Conservation (phyloP, 2,888 invertebrate genomes). For the Tortrix viridana region DNA sequence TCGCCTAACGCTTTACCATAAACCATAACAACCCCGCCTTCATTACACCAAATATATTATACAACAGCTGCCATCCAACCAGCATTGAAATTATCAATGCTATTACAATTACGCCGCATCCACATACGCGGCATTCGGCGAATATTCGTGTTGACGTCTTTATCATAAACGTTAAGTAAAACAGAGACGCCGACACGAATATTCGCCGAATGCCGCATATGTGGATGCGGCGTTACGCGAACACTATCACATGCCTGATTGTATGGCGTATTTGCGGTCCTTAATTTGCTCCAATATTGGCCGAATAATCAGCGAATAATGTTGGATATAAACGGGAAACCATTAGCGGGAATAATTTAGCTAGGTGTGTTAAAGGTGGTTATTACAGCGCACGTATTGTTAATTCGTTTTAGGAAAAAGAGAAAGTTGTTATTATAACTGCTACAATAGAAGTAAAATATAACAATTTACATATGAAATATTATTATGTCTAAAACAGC, state of each 20-base stretch:
- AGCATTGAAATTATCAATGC: slow-evolving; percentile 1
- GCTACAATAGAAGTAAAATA: no score
- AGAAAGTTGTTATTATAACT: no score
- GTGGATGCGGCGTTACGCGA: slow-evolving; percentile 3
- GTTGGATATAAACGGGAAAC: slow-evolving; percentile 8
- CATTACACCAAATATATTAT: slow-evolving; percentile 1
- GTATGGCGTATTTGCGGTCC: slow-evolving; percentile 26
- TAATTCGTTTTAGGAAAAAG: slow-evolving; percentile 4
- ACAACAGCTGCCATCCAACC: slow-evolving; percentile 3
- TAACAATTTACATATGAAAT: no score
- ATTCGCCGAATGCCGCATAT: no score
- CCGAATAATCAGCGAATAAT: slow-evolving; percentile 21
- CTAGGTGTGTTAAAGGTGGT: slow-evolving; percentile 13
- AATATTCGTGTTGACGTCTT: no score
- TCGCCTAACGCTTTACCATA: background rate
- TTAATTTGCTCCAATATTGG: slow-evolving; percentile 34
- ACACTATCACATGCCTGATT: slow-evolving; percentile 26
- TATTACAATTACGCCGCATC: slow-evolving; percentile 30
- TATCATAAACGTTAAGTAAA: no score
- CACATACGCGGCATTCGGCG: no score
- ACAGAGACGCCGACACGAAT: no score
- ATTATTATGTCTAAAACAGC: no score
- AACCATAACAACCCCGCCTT: background rate
- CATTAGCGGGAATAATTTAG: slow-evolving; percentile 12
- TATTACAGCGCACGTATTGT: slow-evolving; percentile 5